A percentile compares a stretch with the other conserved stretches of the same genome.
phyloP scores from a whole-genome alignment of 2,113 vertebrate species.

The Limanda limanda region DNA sequence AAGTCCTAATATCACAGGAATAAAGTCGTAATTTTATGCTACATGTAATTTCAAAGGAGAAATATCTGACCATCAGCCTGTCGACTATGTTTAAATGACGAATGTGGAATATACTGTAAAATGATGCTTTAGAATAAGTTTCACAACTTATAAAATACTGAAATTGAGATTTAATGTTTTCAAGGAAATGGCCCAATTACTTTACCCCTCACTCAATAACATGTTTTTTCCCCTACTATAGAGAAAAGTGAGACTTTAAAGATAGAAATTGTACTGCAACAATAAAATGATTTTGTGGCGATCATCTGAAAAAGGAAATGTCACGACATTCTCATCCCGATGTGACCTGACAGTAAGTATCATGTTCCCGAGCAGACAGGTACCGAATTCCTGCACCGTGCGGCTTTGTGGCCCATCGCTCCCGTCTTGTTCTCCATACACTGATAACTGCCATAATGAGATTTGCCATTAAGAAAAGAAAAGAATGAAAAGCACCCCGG shows the following conservation, averaged over 20 bases:
- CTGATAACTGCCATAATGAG: slow-evolving; percentile 74
- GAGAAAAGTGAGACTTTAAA: neutral
- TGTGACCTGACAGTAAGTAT: slow-evolving; percentile 39
- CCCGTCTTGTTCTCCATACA: slow-evolving; percentile 48
- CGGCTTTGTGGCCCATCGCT: slow-evolving; percentile 46
- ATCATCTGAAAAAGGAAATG: neutral
- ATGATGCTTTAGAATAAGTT: no score
- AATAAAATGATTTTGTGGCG: neutral
- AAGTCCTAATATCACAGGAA: no score
- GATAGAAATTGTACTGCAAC: neutral
- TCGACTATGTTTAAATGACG: no score
- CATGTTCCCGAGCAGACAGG: slow-evolving; percentile 50
- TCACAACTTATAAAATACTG: no score
- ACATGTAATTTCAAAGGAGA: no score
- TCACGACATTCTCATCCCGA: slow-evolving; percentile 11
- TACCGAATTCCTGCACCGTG: slow-evolving; percentile 42
- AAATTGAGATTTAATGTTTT: no score
- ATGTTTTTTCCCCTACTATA: neutral
- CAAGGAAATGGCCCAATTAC: no score
- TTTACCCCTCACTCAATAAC: neutral
- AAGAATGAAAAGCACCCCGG: slow-evolving; percentile 66
- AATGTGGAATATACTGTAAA: no score
- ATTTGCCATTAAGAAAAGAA: slow-evolving; percentile 72
- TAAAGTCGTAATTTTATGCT: no score
- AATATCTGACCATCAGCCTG: no score